phyloP scores from a whole-genome alignment of 1,140 invertebrate genomes.

The Rhyzopertha dominica region DNA sequence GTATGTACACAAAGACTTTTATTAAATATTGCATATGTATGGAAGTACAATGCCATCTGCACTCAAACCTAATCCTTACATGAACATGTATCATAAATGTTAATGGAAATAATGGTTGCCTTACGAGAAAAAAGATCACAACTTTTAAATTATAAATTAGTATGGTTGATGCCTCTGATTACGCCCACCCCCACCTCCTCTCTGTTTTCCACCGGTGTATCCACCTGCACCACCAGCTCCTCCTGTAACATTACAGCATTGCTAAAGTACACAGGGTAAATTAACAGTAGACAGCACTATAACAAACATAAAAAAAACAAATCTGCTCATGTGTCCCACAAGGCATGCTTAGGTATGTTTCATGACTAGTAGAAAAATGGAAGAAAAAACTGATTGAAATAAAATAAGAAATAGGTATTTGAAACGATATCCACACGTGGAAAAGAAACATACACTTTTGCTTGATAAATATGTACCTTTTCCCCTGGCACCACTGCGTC shows the following conservation, averaged over 20 bases:
- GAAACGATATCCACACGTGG: constrained; percentile 16
- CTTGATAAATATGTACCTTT: constrained; percentile 59
- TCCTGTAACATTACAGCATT: constrained; percentile 43
- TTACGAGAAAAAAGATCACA: constrained; percentile 12
- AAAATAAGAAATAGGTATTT: constrained; percentile 8
- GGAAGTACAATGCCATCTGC: constrained; percentile 19
- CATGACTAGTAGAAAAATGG: constrained; percentile 7
- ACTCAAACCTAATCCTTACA: constrained; percentile 21
- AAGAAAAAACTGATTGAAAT: constrained; percentile 7
- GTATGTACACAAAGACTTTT: constrained; percentile 24
- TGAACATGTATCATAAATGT: constrained; percentile 13
- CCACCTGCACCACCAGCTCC: constrained; percentile 51
- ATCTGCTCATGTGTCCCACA: too few relatives aligned
- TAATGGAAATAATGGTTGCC: constrained; percentile 13
- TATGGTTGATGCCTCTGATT: constrained; percentile 75
- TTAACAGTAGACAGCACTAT: too few relatives aligned
- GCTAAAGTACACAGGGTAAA: too few relatives aligned
- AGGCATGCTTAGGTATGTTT: too few relatives aligned
- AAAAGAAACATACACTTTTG: constrained; percentile 17
- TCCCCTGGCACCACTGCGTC: constrained; percentile 67
- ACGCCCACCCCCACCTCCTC: constrained; percentile 58
- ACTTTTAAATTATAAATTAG: constrained; percentile 44
- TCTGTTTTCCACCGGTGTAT: constrained; percentile 60
- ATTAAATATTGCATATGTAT: constrained; percentile 22
- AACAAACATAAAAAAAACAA: too few relatives aligned